Base-by-base conservation (phyloP, 1,140 invertebrate genomes). In the Drosophila baimaii region DNA sequence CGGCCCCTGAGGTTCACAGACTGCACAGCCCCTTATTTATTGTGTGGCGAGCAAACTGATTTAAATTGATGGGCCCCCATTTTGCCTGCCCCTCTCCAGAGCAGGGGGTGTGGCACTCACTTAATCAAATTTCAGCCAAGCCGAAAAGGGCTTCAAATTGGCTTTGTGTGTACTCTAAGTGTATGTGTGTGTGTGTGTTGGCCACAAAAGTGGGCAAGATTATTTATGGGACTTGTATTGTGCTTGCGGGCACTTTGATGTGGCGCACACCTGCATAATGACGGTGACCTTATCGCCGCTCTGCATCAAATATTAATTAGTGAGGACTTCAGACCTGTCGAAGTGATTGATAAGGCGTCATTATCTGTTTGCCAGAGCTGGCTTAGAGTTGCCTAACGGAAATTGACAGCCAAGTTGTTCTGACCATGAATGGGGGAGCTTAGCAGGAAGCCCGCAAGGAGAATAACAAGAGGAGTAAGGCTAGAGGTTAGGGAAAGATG, bases 111-210 rank as follows among this genome's bases (percentile, higher is more conserved):
- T 83, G 65, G 46, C 79, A 79, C 83, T 82, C 84, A 88, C 79
- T 86, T 88, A 86, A 86, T 86, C 83, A 86, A 88, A 86, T 80
- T 88, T 88, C 62, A 81, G 57, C 52, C 68, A 79, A 65, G 65
- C 58, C 35, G 61, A 85, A 85, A 84, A 78, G 55, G 62, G 62
- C 58, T 56, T 54, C 44, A 65, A 82, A 76, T 77, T 76, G 65
- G 58, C 74, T 76, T 55, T 62, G 52, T 71, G 31, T 69, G 35
- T 15, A 3, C 12, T 49, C 2, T 35, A 17, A 35, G 12, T 57
- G 17, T 15, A 15, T 27, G 5, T 35, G 23, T 43, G 12, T 57
- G 17, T 15, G 23, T 27, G 49, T 39, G 31, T 25, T 5, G 33
- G 31, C 49, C 58, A 52, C 56, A 72, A 35, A 55, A 54, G 56